These are phyloP conservation scores for Ennomos erosarius DNA, from an alignment of 2,888 invertebrate species.

Conservation along the genomic window DNA sequence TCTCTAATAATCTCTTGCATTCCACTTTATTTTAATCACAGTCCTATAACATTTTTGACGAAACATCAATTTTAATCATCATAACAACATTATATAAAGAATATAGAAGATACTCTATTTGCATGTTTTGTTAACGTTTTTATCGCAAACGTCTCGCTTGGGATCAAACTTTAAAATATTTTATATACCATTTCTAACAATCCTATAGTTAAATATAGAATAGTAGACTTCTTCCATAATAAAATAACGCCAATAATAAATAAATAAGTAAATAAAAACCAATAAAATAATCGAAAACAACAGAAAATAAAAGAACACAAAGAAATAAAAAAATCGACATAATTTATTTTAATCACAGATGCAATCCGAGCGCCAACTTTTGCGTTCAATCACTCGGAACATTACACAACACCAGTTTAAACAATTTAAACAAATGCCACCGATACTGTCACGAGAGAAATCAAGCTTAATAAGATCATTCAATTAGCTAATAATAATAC, in stretches of 20 bases:
- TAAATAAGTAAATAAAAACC: slow-evolving; percentile 1
- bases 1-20: too few relatives aligned
- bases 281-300: slow-evolving; percentile 17
- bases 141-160: slow-evolving; percentile 10
- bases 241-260: not conserved
- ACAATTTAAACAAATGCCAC: slow-evolving; percentile 52
- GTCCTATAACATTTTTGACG: slow-evolving; percentile 31
- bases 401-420: slow-evolving; percentile 42
- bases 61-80: slow-evolving; percentile 20
- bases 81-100: slow-evolving; percentile 28
- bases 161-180: slow-evolving; percentile 12
- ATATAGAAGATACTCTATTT: slow-evolving; percentile 25
- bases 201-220: slow-evolving; percentile 21
- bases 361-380: slow-evolving; percentile 48
- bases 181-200: slow-evolving; percentile 11
- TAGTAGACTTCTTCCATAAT: slow-evolving; percentile 9
- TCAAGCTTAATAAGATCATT: slow-evolving; percentile 50
- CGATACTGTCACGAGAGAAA: slow-evolving; percentile 43
- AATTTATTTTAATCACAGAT: slow-evolving; percentile 81
- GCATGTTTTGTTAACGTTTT: slow-evolving; percentile 1
- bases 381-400: slow-evolving; percentile 28
- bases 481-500: slow-evolving; percentile 38
- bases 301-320: slow-evolving; percentile 51
- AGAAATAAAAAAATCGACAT: slow-evolving; percentile 62
- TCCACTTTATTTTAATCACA: slow-evolving; percentile 31